Conservation (phyloP, 53 echinoderm and acorn worm genomes). For the Echinometra lucunter region DNA sequence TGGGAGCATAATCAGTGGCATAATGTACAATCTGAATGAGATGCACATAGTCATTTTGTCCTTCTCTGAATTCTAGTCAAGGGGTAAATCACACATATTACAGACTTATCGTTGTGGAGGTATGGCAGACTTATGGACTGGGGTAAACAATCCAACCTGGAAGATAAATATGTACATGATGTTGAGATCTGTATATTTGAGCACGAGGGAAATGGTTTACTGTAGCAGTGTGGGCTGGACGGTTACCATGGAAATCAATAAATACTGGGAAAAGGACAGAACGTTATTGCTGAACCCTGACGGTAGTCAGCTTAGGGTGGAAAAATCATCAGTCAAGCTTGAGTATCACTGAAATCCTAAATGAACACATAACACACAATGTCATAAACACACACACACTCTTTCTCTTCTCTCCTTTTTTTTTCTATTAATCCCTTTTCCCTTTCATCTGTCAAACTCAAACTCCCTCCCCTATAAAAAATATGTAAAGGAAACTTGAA, state of each 20-base stretch:
- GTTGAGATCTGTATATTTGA: slow-evolving; percentile 8
- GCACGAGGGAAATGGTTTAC: background rate
- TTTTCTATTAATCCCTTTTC: background rate
- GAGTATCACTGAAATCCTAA: slow-evolving; percentile 4
- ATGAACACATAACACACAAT: background rate
- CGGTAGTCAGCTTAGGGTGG: background rate
- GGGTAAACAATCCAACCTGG: slow-evolving; percentile 1
- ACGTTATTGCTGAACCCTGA: background rate
- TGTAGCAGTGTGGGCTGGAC: background rate
- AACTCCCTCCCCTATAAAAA: no score
- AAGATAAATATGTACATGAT: slow-evolving; percentile 13
- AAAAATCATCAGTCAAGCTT: background rate
- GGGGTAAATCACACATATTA: background rate
- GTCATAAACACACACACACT: background rate
- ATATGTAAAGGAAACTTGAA: no score
- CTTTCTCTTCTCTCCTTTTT: background rate
- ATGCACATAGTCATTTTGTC: background rate
- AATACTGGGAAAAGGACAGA: background rate
- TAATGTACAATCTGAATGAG: background rate
- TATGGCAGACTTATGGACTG: background rate
- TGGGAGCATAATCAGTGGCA: background rate
- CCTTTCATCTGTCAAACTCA: background rate
- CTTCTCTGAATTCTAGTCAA: background rate
- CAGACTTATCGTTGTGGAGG: background rate
- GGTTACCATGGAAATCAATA: background rate